Percentiles rank a stretch among this genome's conserved stretches.
These are phyloP conservation scores for Aphis gossypii DNA, from an alignment of 1,140 invertebrate genomes.

Conservation along the genomic window DNA sequence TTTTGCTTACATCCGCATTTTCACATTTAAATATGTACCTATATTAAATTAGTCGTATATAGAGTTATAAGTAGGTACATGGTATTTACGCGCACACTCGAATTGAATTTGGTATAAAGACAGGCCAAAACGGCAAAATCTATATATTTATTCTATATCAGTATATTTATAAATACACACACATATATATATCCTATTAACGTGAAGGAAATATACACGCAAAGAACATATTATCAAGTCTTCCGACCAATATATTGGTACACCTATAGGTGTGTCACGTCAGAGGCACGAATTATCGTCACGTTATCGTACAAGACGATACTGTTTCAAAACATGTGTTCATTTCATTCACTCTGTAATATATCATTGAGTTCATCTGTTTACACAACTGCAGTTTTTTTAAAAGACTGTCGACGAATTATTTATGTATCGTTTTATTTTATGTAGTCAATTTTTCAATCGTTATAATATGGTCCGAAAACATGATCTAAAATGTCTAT, in stretches of 20 bases:
- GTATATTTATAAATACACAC: too few relatives aligned
- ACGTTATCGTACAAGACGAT: not conserved
- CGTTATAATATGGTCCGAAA: not conserved
- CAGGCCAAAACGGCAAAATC: not conserved
- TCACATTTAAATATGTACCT: not conserved
- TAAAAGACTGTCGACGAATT: not conserved
- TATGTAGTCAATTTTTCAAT: not conserved
- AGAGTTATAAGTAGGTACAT: not conserved
- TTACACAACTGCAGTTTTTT: constrained; percentile 8
- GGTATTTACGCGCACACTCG: not conserved
- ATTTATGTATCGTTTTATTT: not conserved
- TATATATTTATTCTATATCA: not conserved
- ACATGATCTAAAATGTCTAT: not conserved
- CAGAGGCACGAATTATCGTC: constrained; percentile 33
- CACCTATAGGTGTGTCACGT: not conserved
- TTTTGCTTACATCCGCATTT: not conserved
- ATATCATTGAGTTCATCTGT: constrained; percentile 2
- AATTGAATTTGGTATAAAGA: not conserved
- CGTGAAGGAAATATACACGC: not conserved
- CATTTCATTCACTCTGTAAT: not conserved
- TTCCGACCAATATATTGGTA: not conserved
- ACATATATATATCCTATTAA: not conserved
- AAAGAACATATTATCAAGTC: constrained; percentile 12
- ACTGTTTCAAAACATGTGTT: constrained; percentile 7
- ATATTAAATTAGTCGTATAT: not conserved